Percentiles rank a stretch among this genome's conserved stretches.
phyloP scores from a whole-genome alignment of 2,113 vertebrate genomes.

The Chelonoidis abingdonii region DNA sequence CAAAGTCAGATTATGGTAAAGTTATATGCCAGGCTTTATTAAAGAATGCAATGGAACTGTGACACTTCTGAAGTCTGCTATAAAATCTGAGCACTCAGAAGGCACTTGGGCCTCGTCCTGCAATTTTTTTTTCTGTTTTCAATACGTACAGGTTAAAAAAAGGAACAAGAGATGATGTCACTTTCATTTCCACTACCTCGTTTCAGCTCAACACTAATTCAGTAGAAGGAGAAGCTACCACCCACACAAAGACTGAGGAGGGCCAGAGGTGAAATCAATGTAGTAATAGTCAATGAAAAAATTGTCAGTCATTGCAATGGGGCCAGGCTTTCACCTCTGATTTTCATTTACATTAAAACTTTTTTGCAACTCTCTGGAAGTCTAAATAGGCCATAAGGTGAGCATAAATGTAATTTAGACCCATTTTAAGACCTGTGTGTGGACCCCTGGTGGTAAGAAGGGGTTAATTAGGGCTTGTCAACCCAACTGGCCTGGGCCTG shows the following conservation, averaged over 20 bases:
- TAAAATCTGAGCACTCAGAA: background rate
- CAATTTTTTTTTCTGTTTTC: background rate
- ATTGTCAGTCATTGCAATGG: background rate
- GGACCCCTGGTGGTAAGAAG: background rate
- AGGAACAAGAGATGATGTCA: background rate
- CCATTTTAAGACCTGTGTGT: background rate
- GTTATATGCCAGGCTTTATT: slow-evolving; percentile 51
- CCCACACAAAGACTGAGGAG: background rate
- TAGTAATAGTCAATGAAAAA: background rate
- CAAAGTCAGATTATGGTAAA: slow-evolving; percentile 36
- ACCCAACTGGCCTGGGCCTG: background rate
- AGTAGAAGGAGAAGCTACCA: rapidly evolving
- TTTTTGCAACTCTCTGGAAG: too few species aligned
- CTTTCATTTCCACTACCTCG: background rate
- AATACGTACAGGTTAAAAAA: background rate
- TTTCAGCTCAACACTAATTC: background rate
- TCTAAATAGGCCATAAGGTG: background rate
- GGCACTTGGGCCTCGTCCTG: background rate
- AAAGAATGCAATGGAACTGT: slow-evolving; percentile 11
- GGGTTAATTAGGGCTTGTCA: background rate
- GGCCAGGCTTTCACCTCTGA: background rate
- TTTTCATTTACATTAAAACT: background rate
- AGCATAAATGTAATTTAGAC: background rate
- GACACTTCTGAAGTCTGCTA: slow-evolving; percentile 1
- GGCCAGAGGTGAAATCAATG: background rate